phyloP scores from a whole-genome alignment of 2,888 invertebrate species.

The Tolmerus cingulatus region DNA sequence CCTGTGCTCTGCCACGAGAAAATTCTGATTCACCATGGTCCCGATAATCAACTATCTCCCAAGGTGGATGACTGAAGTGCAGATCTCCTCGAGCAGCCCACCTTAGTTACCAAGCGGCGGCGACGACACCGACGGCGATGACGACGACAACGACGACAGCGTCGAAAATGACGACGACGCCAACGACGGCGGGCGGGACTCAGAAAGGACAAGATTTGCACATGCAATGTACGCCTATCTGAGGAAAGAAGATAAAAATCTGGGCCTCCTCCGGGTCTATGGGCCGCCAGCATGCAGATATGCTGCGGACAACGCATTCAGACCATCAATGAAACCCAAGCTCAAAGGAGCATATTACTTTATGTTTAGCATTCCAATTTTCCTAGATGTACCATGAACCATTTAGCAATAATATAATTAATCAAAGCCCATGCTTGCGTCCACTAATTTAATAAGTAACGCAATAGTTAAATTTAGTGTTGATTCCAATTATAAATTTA shows the following conservation, averaged over 20 bases:
- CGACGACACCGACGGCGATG: not conserved
- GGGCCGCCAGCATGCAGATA: not conserved
- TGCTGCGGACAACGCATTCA: not conserved
- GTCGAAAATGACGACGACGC: too few relatives aligned
- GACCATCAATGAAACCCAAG: not conserved
- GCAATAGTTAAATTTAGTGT: not conserved
- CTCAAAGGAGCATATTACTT: not conserved
- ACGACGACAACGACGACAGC: too few relatives aligned
- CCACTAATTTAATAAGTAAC: not conserved
- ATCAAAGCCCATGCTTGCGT: not conserved
- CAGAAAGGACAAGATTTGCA: not conserved
- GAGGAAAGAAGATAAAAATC: not conserved
- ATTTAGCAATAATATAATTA: not conserved
- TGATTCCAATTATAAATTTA: not conserved
- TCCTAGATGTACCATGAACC: not conserved
- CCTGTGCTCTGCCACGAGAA: not conserved
- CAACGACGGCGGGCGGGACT: not conserved
- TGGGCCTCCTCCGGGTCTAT: not conserved
- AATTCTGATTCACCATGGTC: conserved; percentile 4
- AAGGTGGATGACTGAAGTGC: not conserved
- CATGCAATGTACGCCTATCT: not conserved
- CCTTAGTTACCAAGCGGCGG: not conserved
- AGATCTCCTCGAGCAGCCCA: not conserved
- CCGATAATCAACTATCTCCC: conserved; percentile 1
- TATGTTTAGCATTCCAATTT: not conserved